These are phyloP conservation scores for Falcaria lacertinaria DNA, from an alignment of 2,888 invertebrate genomes.

Conservation along the genomic window DNA sequence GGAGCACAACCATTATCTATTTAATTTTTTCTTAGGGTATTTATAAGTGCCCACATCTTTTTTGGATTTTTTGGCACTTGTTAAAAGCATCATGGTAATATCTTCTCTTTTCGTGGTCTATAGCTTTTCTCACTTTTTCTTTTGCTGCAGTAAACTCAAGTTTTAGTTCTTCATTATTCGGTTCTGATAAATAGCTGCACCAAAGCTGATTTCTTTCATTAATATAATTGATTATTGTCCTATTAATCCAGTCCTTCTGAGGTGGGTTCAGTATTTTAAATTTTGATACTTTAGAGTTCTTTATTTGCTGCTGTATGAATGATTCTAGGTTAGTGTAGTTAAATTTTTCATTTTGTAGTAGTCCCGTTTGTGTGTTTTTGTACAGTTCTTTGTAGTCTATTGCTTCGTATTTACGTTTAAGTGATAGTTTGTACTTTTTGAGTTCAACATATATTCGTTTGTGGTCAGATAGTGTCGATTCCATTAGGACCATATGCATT, in stretches of 20 bases:
- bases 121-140: background rate
- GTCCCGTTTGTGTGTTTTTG: background rate
- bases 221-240: conserved; percentile 11
- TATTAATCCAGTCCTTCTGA: conserved; percentile 15
- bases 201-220: conserved; percentile 11
- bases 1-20: conserved; percentile 5
- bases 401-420: conserved; percentile 13
- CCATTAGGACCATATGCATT: conserved; percentile 9
- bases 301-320: background rate
- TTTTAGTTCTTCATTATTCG: conserved; percentile 5
- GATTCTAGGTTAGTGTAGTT: background rate
- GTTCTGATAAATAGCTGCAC: conserved; percentile 6
- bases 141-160: background rate
- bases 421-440: conserved; percentile 1
- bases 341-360: background rate
- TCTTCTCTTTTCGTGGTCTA: background rate
- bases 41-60: background rate
- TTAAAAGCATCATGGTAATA: background rate
- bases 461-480: conserved; percentile 19
- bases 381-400: conserved; percentile 12
- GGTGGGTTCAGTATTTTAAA: conserved; percentile 7
- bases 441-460: conserved; percentile 17
- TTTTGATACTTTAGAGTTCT: background rate
- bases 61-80: background rate
- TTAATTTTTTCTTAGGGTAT: conserved; percentile 8